Evolutionary conservation across 2,888 invertebrate genomes (phyloP).

Genomic region (Cephus rjabovi): DNA sequence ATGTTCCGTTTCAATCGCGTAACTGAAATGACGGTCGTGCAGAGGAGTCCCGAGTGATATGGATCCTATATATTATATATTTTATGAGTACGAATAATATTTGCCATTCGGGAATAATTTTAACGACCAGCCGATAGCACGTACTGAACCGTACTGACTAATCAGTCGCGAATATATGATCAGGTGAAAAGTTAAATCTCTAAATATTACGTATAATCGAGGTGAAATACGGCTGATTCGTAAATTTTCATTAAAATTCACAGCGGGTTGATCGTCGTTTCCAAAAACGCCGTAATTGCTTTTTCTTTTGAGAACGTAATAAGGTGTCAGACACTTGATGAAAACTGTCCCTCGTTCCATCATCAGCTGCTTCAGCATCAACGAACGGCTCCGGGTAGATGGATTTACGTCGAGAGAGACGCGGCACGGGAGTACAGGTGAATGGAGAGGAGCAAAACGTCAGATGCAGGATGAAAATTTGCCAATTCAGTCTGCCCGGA

Average conservation of each 20-base stretch:
- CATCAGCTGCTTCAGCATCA: not conserved
- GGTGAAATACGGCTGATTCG: no score
- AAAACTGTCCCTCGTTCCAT: not conserved
- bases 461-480: not conserved
- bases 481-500: not conserved
- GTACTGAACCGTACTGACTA: not conserved
- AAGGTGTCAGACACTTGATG: not conserved
- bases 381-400: not conserved
- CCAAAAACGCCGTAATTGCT: not conserved
- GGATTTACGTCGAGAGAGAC: not conserved
- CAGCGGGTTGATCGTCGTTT: not conserved
- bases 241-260: not conserved
- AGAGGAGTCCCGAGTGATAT: not conserved
- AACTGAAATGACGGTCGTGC: not conserved
- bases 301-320: not conserved
- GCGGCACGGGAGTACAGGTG: not conserved
- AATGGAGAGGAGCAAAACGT: not conserved
- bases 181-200: not conserved
- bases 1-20: not conserved
- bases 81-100: not conserved
- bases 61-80: not conserved
- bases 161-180: not conserved
- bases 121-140: not conserved
- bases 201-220: not conserved
- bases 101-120: not conserved